Evolutionary conservation across 2,797 vertebrate genomes (phyloP).

Genomic region (Manis javanica): DNA sequence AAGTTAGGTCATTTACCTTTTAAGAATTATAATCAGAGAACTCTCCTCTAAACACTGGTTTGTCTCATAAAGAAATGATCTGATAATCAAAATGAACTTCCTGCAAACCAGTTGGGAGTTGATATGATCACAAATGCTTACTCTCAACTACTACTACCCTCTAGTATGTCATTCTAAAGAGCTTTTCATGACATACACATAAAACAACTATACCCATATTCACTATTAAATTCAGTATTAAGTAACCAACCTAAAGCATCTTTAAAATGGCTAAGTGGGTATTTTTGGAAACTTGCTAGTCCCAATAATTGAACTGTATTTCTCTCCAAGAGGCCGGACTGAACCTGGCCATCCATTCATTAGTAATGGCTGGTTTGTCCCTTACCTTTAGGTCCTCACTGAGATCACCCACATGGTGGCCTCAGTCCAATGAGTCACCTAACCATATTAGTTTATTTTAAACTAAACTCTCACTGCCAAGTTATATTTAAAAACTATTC

Average conservation of each 20-base stretch:
- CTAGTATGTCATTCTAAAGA: neutral
- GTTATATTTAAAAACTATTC: conserved; percentile 52
- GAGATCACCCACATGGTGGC: neutral
- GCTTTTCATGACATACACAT: neutral
- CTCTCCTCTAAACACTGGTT: neutral
- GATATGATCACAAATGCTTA: rapidly evolving
- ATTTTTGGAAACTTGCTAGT: conserved; percentile 1
- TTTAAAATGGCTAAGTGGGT: neutral
- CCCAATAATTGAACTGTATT: neutral
- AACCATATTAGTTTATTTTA: conserved; percentile 22
- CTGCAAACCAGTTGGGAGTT: neutral
- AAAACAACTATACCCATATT: neutral
- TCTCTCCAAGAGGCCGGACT: neutral
- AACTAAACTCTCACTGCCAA: conserved; percentile 25
- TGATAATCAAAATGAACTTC: neutral
- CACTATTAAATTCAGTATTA: neutral
- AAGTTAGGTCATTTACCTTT: conserved; percentile 11
- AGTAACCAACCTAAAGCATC: neutral
- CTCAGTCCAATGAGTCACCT: neutral
- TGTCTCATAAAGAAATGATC: neutral
- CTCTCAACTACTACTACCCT: neutral
- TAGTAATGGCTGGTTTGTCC: neutral
- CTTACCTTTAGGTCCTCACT: neutral
- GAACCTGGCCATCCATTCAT: neutral
- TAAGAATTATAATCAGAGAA: neutral